Base-by-base conservation (phyloP, 37 sponge, comb jelly and placozoan genomes). In the Cladorhizidae sp. region DNA sequence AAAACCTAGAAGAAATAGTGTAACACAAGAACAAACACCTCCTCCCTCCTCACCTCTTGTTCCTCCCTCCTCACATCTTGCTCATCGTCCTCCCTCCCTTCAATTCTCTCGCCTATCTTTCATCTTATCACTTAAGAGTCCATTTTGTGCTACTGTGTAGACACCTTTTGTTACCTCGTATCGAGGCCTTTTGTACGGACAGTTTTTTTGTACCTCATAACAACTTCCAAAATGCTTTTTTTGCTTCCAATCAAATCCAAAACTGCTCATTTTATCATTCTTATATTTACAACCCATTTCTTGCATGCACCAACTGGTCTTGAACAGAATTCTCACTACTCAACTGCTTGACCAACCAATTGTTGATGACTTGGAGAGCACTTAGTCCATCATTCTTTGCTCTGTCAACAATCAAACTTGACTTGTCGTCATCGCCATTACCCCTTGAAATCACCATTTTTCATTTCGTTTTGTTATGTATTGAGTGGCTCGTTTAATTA, bases 91-190 rank as follows among this genome's bases (percentile, higher is more conserved):
- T 23, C 40, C n/a, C 25, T 58, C 28, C 41, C 39, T 75, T 21
- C 42, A 12, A 2, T 61, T 50, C 49, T 40, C 43, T 64, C 41
- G 3, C n/a, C 41, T 58, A 33, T 59, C 26, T 37, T 43, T 25
- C 55, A n/a, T 1, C 9, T 32, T 37, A 1, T 15, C 76, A 59
- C 38, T 35, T 76, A 20, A 36, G 12, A 33, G 36, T 32, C 22
- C 43, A 37, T 26, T 22, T 56, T 59, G 9, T 35, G 3, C 32
- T 54, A 59, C 72, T 81, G 54, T 70, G 72, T 81, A 70, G 58
- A 70, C 74, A 17, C 52, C 32, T 73, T 64, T 33, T 49, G 78
- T 77, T 77, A 25, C 65, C 78, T 77, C 78, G 31, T 64, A 77
- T 64, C 32, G 64, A 65, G 65, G 65, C 36, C 1, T 37, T 33